Evolutionary conservation across 2,113 vertebrate genomes (phyloP), one percentile per base, ranked within the genome.

Genomic region (Castor canadensis): DNA sequence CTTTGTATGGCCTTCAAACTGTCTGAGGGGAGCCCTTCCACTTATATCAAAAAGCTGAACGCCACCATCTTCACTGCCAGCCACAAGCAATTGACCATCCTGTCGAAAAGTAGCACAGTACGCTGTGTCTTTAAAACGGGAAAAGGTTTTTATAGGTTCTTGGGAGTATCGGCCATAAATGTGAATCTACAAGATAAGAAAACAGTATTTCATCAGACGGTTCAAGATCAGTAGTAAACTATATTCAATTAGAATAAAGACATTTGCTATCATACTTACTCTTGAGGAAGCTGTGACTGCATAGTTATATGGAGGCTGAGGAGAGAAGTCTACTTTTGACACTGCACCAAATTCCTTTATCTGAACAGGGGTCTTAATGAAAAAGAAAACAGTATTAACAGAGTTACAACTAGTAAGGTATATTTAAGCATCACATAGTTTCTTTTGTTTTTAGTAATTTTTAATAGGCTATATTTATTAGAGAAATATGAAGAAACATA

Each of bases 341-440:
- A 99, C 75, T 0, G 99, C 99, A 76, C 99, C 99, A 94, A 99
- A 99, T 58, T 99, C 99, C 98, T 99, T 99, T 90, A 99, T 99
- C 98, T 99, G 99, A 92, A 99, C 98, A 32, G 99, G 99, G 40
- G 99, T 98, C 99, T 99, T 40, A 93, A 98, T 67, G 40, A 93
- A 95, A 64, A 47, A 69, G 0, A 35, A 84, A 0, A 83, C 11
- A 71, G 35, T 69, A 80, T 95, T 89, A 96, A 81, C 28, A 90
- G 32, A 87, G 52, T 85, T 91, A 67, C 30, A 84, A 87, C 9
- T 12, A 22, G 2, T 12, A 56, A 83, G 47, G 22, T 13, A 19
- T 45, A 49, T 26, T 54, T 60, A 95, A 87, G 30, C 22, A 77
- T 56, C 72, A 87, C 4, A 9, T 45, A 77, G 79, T 89, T 79